Conservation (phyloP, 2,797 vertebrate species). For the Macropus fuliginosus region DNA sequence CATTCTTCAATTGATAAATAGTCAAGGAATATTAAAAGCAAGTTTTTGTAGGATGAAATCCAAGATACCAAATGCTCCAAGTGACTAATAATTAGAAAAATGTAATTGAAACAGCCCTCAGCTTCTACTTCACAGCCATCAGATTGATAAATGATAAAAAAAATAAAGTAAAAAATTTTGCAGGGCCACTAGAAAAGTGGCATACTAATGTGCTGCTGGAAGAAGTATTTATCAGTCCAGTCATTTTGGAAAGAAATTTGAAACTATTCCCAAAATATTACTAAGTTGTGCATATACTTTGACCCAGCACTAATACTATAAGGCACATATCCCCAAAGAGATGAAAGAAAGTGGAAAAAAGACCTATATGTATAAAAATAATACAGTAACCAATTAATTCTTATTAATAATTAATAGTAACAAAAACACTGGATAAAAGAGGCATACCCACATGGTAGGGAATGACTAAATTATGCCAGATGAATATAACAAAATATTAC, state of each 20-base stretch:
- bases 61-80: background rate
- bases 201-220: background rate
- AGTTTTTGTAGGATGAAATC: background rate
- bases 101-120: background rate
- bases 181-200: background rate
- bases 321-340: background rate
- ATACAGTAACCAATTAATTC: background rate
- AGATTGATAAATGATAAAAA: background rate
- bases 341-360: background rate
- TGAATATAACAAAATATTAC: background rate
- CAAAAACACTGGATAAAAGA: background rate
- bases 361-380: background rate
- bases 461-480: background rate
- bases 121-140: background rate
- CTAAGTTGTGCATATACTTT: background rate
- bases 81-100: background rate
- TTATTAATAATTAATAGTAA: background rate
- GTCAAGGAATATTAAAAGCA: background rate
- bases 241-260: background rate
- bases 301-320: background rate
- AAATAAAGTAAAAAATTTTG: background rate
- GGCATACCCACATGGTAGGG: background rate
- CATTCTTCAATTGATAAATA: constrained; percentile 1
- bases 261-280: background rate
- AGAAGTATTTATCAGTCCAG: background rate